These are phyloP conservation scores for Rhipidura dahli DNA, from an alignment of 2,113 vertebrate species.

Conservation along the genomic window DNA sequence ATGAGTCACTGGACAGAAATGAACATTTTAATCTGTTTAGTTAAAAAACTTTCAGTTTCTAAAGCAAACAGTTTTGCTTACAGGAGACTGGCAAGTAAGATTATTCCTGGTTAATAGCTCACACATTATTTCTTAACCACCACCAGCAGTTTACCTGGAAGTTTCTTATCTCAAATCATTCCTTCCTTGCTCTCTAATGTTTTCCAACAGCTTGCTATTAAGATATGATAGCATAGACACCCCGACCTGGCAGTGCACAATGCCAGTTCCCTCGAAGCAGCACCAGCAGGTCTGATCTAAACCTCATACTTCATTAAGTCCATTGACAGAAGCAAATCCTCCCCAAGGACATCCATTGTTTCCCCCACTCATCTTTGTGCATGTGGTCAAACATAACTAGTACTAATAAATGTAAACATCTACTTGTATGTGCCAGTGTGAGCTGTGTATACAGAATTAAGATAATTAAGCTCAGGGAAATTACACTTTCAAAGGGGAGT, in stretches of 20 bases:
- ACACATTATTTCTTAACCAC: not conserved
- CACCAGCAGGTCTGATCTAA: not conserved
- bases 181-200: not conserved
- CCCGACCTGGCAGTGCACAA: not conserved
- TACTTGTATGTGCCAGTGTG: not conserved
- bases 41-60: not conserved
- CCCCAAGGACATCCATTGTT: not conserved
- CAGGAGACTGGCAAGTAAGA: not conserved
- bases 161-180: not conserved
- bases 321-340: not conserved
- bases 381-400: not conserved
- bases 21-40: not conserved
- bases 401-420: not conserved
- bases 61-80: not conserved
- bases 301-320: not conserved
- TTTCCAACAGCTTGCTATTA: not conserved
- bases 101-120: not conserved
- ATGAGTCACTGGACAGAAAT: not conserved
- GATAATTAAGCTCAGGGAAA: not conserved
- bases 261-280: not conserved
- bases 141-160: not conserved
- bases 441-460: not conserved
- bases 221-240: not conserved
- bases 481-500: not conserved
- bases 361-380: not conserved